These are phyloP conservation scores for Vollenhovia emeryi DNA, from an alignment of 1,140 invertebrate genomes.

Conservation along the genomic window DNA sequence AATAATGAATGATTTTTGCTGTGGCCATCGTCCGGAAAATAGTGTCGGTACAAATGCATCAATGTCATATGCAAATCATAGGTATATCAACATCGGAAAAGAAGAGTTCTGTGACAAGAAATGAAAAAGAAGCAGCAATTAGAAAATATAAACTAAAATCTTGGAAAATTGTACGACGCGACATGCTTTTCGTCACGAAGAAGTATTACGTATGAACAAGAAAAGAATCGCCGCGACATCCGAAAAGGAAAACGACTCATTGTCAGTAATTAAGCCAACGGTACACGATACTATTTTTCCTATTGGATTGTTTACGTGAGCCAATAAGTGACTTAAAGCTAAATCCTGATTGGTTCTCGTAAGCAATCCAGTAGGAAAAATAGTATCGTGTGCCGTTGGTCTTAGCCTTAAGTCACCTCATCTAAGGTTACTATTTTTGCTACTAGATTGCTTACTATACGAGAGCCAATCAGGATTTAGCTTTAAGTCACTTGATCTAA, in stretches of 20 bases:
- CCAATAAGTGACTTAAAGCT: no score
- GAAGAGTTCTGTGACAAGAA: background rate
- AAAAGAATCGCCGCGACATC: background rate
- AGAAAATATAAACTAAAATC: constrained; percentile 17
- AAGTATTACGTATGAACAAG: background rate
- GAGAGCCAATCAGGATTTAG: no score
- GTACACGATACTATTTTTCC: no score
- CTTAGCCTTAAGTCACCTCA: no score
- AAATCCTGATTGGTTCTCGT: no score
- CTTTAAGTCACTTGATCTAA: no score
- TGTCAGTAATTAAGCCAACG: constrained; percentile 14
- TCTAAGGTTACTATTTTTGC: no score
- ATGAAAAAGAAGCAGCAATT: background rate
- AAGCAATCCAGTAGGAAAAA: no score
- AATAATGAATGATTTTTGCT: constrained; percentile 8
- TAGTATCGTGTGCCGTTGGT: no score
- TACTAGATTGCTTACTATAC: no score
- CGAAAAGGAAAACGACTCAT: background rate
- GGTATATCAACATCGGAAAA: background rate
- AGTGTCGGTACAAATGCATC: background rate
- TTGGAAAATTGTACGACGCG: background rate
- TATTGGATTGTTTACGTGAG: no score
- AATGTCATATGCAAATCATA: background rate
- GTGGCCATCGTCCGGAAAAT: background rate
- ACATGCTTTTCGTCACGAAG: background rate